Evolutionary conservation across 2,113 vertebrate genomes (phyloP), one percentile per base, ranked within the genome.

Genomic region (Percina caprodes): DNA sequence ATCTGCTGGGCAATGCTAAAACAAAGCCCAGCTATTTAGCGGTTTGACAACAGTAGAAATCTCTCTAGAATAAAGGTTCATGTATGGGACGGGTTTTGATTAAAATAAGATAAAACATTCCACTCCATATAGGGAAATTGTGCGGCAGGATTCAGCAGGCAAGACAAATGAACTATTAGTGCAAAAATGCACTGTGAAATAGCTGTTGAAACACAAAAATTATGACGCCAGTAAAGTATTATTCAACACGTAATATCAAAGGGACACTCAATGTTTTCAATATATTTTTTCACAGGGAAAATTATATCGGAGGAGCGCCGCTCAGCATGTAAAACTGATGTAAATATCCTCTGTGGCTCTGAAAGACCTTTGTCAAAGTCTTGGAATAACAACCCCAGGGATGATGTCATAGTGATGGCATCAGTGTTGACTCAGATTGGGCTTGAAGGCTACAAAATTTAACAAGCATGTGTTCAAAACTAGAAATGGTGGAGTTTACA

Each of bases 91-190:
- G 16, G 59, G 56, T 79, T 80, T 67, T 71, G 58, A 77, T 74
- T 58, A n/a, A 46, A 71, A 86, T 77, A 75, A 68, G n/a, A 78
- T 74, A 9, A 60, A 81, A 62, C 35, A 6, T 58, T 71, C 26
- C n/a, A 30, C 62, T 86, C 85, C 80, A 79, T 77, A 6, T 79
- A 74, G 46, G 84, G 85, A 82, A 35, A 66, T 82, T 30, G 3
- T 24, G 70, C 55, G 18, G 54, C 5, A 15, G 61, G 30, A 56
- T 59, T 69, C n/a, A 23, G 13, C 16, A 35, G 8, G 3, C 21
- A 18, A 55, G 26, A 74, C 58, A 46, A 35, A 59, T 79, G 76
- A 67, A 21, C 16, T 48, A 7, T 5, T 30, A 51, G 59, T 15
- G 45, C 55, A 87, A 81, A 80, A 65, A 75, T 72, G 30, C 13